A percentile compares a stretch with the other conserved stretches of the same genome.
phyloP scores from a whole-genome alignment of 2,113 vertebrate species.

The Macrotis lagotis region DNA sequence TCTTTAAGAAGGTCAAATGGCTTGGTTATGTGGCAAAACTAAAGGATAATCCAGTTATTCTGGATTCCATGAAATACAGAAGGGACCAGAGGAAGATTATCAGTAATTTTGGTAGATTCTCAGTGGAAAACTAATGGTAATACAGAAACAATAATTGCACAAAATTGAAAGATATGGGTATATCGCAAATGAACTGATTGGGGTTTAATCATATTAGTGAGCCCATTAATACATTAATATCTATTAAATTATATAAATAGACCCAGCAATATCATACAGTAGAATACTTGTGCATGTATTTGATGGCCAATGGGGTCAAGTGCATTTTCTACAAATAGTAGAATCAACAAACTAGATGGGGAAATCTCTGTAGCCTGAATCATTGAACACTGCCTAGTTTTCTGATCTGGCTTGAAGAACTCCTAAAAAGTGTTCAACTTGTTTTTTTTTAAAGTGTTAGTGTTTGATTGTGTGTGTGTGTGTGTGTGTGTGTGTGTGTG shows the following conservation, averaged over 20 bases:
- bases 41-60: neutral
- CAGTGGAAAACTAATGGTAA: neutral
- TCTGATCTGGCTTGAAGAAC: too few species aligned
- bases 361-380: neutral
- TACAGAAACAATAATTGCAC: neutral
- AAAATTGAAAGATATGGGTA: neutral
- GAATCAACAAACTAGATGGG: neutral
- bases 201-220: neutral
- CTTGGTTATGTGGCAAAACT: neutral
- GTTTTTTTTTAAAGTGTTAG: too few species aligned
- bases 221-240: too few species aligned
- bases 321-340: neutral
- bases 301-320: neutral
- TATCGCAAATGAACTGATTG: neutral
- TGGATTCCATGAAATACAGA: neutral
- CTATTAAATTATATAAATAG: neutral
- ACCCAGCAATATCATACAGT: neutral
- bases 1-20: neutral
- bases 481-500: too few species aligned
- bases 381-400: neutral
- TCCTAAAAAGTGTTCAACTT: too few species aligned
- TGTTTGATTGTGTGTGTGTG: too few species aligned
- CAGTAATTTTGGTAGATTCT: neutral
- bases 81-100: neutral
- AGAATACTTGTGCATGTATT: neutral